Percentiles rank a stretch among this genome's conserved stretches.
Evolutionary conservation across 53 echinoderm and acorn worm genomes (phyloP).

Genomic region (Hippasteria phrygiana): DNA sequence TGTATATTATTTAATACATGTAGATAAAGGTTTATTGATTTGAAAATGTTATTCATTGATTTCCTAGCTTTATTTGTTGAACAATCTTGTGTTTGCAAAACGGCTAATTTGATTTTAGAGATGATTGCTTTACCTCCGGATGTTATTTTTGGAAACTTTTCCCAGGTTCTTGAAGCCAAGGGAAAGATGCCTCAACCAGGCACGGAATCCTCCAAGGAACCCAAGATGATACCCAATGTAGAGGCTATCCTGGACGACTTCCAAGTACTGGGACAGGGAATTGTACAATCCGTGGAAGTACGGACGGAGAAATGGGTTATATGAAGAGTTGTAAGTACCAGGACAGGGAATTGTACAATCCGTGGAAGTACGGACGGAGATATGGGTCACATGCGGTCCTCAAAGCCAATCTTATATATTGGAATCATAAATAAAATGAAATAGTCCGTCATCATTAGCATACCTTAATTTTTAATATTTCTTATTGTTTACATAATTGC

Average conservation of each 20-base stretch:
- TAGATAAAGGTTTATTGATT: no score
- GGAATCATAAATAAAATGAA: no score
- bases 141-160: neutral
- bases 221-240: conserved; percentile 74
- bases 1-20: no score
- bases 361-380: conserved; percentile 88
- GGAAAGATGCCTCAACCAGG: conserved; percentile 71
- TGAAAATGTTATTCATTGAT: no score
- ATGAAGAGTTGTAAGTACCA: conserved; percentile 48
- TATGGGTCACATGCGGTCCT: conserved; percentile 77
- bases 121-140: neutral
- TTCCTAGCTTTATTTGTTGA: no score
- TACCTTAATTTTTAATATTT: no score
- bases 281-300: conserved; percentile 84
- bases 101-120: neutral
- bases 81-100: neutral
- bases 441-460: no score
- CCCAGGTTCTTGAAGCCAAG: conserved; percentile 79
- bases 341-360: conserved; percentile 81
- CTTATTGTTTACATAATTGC: no score
- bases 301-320: conserved; percentile 91
- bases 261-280: conserved; percentile 82
- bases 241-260: conserved; percentile 93
- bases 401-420: no score
- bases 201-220: conserved; percentile 38